Evolutionary conservation across 2,113 vertebrate species (phyloP).

Genomic region (Tringa solitaria): DNA sequence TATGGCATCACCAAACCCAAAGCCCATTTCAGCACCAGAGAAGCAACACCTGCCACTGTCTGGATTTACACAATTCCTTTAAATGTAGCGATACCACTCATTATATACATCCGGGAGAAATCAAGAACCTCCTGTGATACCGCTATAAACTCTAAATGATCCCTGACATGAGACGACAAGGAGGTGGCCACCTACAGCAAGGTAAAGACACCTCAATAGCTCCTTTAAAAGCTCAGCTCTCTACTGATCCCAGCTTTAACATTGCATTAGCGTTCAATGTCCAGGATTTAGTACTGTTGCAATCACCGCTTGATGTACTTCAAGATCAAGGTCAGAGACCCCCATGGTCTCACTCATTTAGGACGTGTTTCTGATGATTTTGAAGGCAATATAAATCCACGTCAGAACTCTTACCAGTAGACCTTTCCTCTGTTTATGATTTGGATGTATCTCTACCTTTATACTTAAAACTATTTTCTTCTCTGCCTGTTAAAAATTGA

Average conservation of each 20-base stretch:
- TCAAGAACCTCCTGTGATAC: background rate
- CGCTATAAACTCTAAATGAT: background rate
- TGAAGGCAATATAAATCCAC: background rate
- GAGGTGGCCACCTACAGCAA: background rate
- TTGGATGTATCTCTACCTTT: background rate
- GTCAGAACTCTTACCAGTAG: background rate
- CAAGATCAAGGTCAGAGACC: background rate
- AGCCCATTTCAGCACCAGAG: background rate
- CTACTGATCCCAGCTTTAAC: background rate
- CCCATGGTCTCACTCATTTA: background rate
- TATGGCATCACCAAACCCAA: background rate
- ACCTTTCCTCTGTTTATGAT: background rate
- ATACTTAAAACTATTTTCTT: background rate
- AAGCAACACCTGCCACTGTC: background rate
- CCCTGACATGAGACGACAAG: background rate
- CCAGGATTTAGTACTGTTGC: background rate
- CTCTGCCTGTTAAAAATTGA: background rate
- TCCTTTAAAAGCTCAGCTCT: background rate
- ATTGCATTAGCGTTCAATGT: fast-evolving
- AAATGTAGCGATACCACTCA: background rate
- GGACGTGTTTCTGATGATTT: background rate
- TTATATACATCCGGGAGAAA: background rate
- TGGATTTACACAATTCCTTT: no score
- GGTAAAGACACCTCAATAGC: background rate
- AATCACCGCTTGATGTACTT: no score